phyloP scores from a whole-genome alignment of 2,797 vertebrate genomes.

The Onychomys leucogaster region DNA sequence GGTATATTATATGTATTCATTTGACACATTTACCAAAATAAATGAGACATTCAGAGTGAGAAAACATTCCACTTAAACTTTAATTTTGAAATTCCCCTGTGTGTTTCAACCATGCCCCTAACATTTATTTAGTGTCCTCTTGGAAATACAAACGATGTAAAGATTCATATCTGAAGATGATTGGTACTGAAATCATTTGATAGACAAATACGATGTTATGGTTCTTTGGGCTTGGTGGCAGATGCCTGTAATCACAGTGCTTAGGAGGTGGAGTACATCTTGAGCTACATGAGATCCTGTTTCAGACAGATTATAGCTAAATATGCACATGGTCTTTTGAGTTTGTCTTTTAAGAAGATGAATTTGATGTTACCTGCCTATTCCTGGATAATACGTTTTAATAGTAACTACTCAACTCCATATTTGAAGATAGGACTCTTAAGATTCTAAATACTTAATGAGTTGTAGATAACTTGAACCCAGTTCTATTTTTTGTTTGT shows the following conservation, averaged over 20 bases:
- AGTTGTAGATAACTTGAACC: background rate
- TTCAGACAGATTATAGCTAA: background rate
- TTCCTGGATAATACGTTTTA: background rate
- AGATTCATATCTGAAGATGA: constrained; percentile 15
- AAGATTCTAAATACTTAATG: background rate
- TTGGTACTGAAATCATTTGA: constrained; percentile 8
- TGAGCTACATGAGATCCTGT: background rate
- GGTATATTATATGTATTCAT: background rate
- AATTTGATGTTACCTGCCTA: background rate
- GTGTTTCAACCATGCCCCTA: background rate
- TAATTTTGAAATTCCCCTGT: constrained; percentile 28
- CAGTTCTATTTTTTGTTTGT: background rate
- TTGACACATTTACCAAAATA: constrained; percentile 31
- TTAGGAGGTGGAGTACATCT: background rate
- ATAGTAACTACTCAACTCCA: background rate
- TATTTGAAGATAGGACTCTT: constrained; percentile 34
- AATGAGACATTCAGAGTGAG: background rate
- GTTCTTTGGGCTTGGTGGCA: background rate
- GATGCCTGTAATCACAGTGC: background rate
- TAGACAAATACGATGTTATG: background rate
- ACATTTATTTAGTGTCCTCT: background rate
- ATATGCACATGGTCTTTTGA: background rate
- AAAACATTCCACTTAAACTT: constrained; percentile 9
- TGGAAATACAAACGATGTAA: constrained; percentile 1
- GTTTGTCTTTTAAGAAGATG: constrained; percentile 23